Base-by-base conservation (phyloP, 2,797 vertebrate species). In the Leptatherina wallacei region DNA sequence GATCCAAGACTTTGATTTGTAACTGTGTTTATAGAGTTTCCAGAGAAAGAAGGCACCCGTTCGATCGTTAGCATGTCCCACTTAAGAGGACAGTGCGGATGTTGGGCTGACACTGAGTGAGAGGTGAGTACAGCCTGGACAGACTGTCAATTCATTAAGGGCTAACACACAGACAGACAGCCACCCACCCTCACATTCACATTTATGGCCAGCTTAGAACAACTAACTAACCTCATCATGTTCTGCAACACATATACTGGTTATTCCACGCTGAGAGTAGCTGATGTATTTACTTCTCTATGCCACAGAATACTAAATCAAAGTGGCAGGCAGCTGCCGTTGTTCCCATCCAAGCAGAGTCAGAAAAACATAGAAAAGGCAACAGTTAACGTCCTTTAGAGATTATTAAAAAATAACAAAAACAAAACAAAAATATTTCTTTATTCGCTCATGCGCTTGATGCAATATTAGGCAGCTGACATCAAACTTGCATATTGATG, bases 1-100 rank as follows among this genome's bases (percentile, higher is more conserved):
- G 24, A 65, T 42, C 16, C 27, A 29, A 38, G n/a, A 62, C 71
- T 87, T 78, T 83, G 54, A 86, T 79, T 69, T 67, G 40, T 49
- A 59, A 57, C 20, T 52, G 20, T 38, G 22, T 6, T 56, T 36
- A 42, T 47, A 14, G 6, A 27, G 32, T 52, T 52, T 29, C 12
- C 27, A n/a, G 32, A 22, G 24, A 27, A 20, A 65, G 24, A 47
- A 47, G 13, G 12, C 24, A 49, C 33, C 24, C 32, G 44, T 40
- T 9, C 4, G 22, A 22, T 54, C 3, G 47, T 16, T 16, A 68
- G n/a, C 27, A 27, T 59, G 6, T 58, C 6, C 42, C 14, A 36
- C 30, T 57, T 22, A 27, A 27, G 51, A 14, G 24, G 40, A 58
- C 20, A 40, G 33, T 27, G 24, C 8, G 47, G 55, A 49, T n/a